phyloP scores from a whole-genome alignment of 2,113 vertebrate species.

The Hypomesus transpacificus region DNA sequence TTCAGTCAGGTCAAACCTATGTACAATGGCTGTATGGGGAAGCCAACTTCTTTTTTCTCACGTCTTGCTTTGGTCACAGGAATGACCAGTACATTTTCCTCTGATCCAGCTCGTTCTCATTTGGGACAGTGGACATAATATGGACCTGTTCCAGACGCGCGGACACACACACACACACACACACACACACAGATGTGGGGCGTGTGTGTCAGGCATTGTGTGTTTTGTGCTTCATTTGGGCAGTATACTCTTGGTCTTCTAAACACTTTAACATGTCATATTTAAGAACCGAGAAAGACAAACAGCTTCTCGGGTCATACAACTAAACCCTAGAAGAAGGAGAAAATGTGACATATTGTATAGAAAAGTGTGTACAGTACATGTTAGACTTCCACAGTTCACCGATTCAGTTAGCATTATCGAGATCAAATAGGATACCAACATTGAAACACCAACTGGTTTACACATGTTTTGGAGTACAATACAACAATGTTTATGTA shows the following conservation, averaged over 20 bases:
- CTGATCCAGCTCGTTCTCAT: too few species aligned
- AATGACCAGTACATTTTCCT: too few species aligned
- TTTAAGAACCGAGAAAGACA: too few species aligned
- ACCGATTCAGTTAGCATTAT: too few species aligned
- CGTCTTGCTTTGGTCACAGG: background rate
- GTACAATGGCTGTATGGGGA: too few species aligned
- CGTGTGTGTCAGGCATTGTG: conserved; percentile 19
- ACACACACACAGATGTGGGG: background rate
- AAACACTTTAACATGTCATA: too few species aligned
- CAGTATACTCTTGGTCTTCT: conserved; percentile 58
- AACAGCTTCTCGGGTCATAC: too few species aligned
- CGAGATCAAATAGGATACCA: too few species aligned
- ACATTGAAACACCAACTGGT: too few species aligned
- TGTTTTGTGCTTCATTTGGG: conserved; percentile 63
- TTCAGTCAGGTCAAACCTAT: conserved; percentile 27
- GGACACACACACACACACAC: background rate
- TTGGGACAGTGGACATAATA: too few species aligned
- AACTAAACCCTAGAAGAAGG: too few species aligned
- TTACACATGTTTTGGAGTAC: conserved; percentile 39
- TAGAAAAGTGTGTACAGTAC: background rate
- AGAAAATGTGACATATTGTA: background rate
- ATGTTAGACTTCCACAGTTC: background rate
- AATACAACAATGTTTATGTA: conserved; percentile 29
- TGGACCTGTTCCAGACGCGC: too few species aligned
- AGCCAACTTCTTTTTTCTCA: conserved; percentile 2